Evolutionary conservation across 2,888 invertebrate genomes (phyloP).

Genomic region (Timandra comae): DNA sequence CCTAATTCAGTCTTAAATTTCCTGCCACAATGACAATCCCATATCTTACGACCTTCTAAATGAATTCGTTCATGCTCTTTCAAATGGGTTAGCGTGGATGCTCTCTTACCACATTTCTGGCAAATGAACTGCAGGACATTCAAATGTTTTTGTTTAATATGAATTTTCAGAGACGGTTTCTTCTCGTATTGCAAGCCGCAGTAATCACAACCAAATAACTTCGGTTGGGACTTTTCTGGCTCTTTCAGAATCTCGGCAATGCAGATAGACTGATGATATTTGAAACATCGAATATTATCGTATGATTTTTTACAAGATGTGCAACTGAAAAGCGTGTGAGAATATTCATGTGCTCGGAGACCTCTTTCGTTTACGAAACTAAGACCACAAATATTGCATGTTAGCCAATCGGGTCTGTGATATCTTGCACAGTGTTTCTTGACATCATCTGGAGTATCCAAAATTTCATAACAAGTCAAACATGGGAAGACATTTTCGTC

Average conservation of each 20-base stretch:
- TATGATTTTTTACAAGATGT: constrained; percentile 39
- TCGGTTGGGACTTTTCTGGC: constrained; percentile 1
- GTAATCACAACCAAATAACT: constrained; percentile 36
- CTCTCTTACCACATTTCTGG: constrained; percentile 51
- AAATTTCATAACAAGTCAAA: constrained; percentile 37
- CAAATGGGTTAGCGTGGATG: constrained; percentile 50
- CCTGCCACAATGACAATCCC: constrained; percentile 51
- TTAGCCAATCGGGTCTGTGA: constrained; percentile 27
- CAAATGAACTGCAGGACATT: constrained; percentile 52
- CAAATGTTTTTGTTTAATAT: constrained; percentile 59
- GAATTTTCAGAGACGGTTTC: constrained; percentile 54
- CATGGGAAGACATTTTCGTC: constrained; percentile 28
- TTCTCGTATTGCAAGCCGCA: constrained; percentile 50
- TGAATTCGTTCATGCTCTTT: constrained; percentile 48
- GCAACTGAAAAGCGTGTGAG: constrained; percentile 51
- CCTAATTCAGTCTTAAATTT: constrained; percentile 48
- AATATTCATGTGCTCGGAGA: constrained; percentile 43
- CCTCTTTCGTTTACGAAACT: constrained; percentile 44
- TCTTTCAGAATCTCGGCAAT: too few relatives aligned
- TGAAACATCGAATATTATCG: constrained; percentile 51
- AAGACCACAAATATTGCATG: constrained; percentile 43
- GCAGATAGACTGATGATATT: constrained; percentile 44
- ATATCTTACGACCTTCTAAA: constrained; percentile 34
- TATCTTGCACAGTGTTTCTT: constrained; percentile 26
- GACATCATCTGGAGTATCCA: constrained; percentile 23